Base-by-base conservation (phyloP, 1,140 invertebrate genomes). In the Solen grandis region DNA sequence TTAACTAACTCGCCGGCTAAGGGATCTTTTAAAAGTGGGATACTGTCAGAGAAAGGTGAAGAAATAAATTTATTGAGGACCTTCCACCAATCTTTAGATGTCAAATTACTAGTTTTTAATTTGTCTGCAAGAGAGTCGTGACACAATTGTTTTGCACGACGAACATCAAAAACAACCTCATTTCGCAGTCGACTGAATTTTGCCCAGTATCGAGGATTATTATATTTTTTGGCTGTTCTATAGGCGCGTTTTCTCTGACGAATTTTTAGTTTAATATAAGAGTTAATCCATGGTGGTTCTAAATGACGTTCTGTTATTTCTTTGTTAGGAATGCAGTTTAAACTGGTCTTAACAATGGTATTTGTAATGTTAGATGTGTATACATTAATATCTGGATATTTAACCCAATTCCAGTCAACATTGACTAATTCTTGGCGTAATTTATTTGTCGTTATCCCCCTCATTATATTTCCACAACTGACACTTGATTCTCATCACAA, bases 291-390 rank as follows among this genome's bases (percentile, higher is more conserved):
- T 16, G 41, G 46, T 27, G 52, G 66, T n/a, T 70, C 41, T 29
- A 19, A 33, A 8, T 41, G 52, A n/a, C 66, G 25, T 5, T 16
- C 35, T n/a, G 41, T 52, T 31, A 70, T 29, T 10, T 50, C 31
- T 70, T 54, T 70, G 29, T 70, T 70, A 10, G 41, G 66, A 52
- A 70, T 70, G 35, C 46, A 70, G 5, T 29, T 1, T 52, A 35
- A 52, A 46, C 27, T n/a, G n/a, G 35, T 14, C n/a, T 54, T 54
- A 19, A 70, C 14, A 31, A 70, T 70, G 22, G 41, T 27, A 8
- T 70, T n/a, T 31, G 66, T 70, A 4, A 70, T 54, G 29, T 70
- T 70, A 10, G 16, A 19, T 52, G 66, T 19, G 29, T 62, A 62
- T 62, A 62, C 31, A 31, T 62, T 31, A 31, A 62, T 31, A 29